Base-by-base conservation (phyloP, 2,888 invertebrate species). In the Athalia circularis region DNA sequence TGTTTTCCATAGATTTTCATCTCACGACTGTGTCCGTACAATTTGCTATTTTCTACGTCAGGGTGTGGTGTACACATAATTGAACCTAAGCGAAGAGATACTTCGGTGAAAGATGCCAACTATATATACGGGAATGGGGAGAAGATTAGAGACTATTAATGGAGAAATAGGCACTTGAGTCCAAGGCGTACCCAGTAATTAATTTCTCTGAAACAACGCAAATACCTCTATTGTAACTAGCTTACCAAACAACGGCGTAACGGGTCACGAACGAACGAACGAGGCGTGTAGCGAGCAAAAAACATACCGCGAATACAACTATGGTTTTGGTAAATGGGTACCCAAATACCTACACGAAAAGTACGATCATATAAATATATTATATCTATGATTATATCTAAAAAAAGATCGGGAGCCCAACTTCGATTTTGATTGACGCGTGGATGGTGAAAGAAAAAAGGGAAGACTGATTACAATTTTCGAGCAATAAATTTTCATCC, bases 61-160 rank as follows among this genome's bases (percentile, higher is more conserved):
- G 15, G 5, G 64, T 43, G 43, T 13, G 13, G n/a, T n/a, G 48
- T 59, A 59, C 45, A 11, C 9, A 9, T 13, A 47, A 13, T 57
- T 47, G 43, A 59, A 47, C 62, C 61, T 4, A 47, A 48, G 50
- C 13, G 15, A 62, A 29, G 13, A n/a, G 75, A 50, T 29, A 75
- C 50, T 48, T 50, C 11, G 75, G 62, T 11, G 62, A 75, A 59
- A 62, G 75, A 64, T 62, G 75, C 50, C 75, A 48, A 50, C 52
- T 29, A 29, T 29, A 29, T 29, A 29, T 2, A 29, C 29, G 29
- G 64, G 62, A 62, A 15, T 29, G 11, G 62, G 50, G 75, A 50
- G 75, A 75, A 75, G 75, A 75, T 75, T 75, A 75, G 75, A 75
- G 75, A 75, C 75, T 75, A 75, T 75, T 75, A 75, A 75, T 75